Percentiles rank a stretch among this genome's conserved stretches.
Evolutionary conservation across 2,888 invertebrate genomes (phyloP).

Genomic region (Nomada fabriciana): DNA sequence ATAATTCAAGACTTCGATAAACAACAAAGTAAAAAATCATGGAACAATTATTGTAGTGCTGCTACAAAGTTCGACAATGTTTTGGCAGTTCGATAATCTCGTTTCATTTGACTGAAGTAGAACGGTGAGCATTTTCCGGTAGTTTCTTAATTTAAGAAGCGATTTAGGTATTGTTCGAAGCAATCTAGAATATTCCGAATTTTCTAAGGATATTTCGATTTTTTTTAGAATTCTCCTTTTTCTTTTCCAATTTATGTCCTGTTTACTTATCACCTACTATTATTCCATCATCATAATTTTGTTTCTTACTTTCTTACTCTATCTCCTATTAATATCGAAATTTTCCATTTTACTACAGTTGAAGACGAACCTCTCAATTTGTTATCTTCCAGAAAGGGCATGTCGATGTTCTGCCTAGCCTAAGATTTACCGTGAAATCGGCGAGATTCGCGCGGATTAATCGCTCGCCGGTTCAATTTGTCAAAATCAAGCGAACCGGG

Average conservation of each 20-base stretch:
- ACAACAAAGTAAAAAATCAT: not conserved
- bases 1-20: slow-evolving; percentile 35
- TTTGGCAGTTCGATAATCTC: slow-evolving; percentile 44
- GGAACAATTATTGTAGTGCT: slow-evolving; percentile 30
- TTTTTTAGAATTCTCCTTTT: too few relatives aligned
- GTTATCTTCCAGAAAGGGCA: not conserved
- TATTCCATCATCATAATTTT: slow-evolving; percentile 9
- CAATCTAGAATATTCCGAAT: too few relatives aligned
- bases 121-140: slow-evolving; percentile 13
- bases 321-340: too few relatives aligned
- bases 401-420: not conserved
- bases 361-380: not conserved
- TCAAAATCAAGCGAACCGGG: slow-evolving; percentile 25
- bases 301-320: not conserved
- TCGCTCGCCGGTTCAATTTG: slow-evolving; percentile 42
- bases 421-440: not conserved
- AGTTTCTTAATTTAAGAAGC: too few relatives aligned
- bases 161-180: too few relatives aligned
- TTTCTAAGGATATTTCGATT: too few relatives aligned
- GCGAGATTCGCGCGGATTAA: slow-evolving; percentile 4
- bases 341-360: not conserved
- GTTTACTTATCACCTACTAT: slow-evolving; percentile 37
- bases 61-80: slow-evolving; percentile 18
- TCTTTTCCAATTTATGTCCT: not conserved
- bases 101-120: slow-evolving; percentile 25